phyloP scores from a whole-genome alignment of 2,888 invertebrate species.

The Dasypolia templi region DNA sequence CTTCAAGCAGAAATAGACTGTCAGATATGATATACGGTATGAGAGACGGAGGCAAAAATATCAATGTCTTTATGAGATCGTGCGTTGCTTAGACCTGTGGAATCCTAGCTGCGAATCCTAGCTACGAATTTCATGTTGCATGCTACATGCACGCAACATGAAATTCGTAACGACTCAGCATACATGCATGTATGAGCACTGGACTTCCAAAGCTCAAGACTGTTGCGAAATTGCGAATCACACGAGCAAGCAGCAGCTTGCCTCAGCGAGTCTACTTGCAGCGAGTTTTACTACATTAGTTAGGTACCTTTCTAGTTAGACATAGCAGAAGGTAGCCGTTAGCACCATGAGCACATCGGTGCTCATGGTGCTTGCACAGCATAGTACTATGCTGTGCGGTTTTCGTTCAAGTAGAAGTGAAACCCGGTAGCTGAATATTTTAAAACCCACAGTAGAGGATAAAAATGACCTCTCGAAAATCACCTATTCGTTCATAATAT shows the following conservation, averaged over 20 bases:
- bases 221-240: neutral
- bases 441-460: no score
- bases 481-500: neutral
- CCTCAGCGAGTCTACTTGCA: neutral
- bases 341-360: neutral
- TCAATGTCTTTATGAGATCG: neutral
- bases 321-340: neutral
- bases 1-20: neutral
- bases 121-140: no score
- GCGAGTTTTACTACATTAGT: neutral
- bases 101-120: no score
- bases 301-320: neutral
- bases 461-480: no score
- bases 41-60: neutral
- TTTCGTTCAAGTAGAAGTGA: neutral
- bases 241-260: neutral
- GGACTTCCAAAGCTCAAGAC: neutral
- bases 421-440: neutral
- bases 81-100: neutral
- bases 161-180: neutral
- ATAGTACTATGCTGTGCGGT: neutral
- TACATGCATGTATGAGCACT: neutral
- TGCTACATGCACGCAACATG: neutral
- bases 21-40: no score
- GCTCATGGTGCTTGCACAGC: no score